These are phyloP conservation scores for Halcyon leucocephala DNA, from an alignment of 2,797 vertebrate species.

Conservation along the genomic window DNA sequence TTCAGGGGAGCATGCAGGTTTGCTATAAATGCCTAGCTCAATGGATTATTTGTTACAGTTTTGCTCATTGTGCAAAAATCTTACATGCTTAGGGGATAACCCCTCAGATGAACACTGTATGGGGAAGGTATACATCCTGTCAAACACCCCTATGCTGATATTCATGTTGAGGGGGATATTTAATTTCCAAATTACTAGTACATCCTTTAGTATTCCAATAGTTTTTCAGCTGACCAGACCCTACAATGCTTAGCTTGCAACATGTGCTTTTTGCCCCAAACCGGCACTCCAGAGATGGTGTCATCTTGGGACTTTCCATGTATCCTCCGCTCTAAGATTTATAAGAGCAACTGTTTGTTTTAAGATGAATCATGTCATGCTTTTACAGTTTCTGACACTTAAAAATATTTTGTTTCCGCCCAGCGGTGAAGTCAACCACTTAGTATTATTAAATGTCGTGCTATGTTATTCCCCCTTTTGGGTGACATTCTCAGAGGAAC, in stretches of 20 bases:
- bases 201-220: not conserved
- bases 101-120: not conserved
- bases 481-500: not conserved
- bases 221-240: not conserved
- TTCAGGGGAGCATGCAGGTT: not conserved
- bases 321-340: not conserved
- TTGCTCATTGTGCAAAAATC: not conserved
- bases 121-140: not conserved
- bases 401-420: slow-evolving; percentile 45
- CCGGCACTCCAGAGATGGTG: not conserved
- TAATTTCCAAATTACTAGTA: not conserved
- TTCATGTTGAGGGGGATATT: not conserved
- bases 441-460: not conserved
- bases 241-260: not conserved
- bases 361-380: slow-evolving; percentile 21
- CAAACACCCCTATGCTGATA: not conserved
- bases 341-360: slow-evolving; percentile 11
- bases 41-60: not conserved
- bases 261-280: not conserved
- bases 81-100: not conserved
- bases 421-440: not conserved
- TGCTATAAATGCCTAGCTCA: not conserved
- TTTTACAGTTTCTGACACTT: slow-evolving; percentile 26
- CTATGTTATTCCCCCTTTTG: not conserved
- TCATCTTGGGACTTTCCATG: slow-evolving; percentile 40